Evolutionary conservation across 2,888 invertebrate species (phyloP).

Genomic region (Atrina japonica): DNA sequence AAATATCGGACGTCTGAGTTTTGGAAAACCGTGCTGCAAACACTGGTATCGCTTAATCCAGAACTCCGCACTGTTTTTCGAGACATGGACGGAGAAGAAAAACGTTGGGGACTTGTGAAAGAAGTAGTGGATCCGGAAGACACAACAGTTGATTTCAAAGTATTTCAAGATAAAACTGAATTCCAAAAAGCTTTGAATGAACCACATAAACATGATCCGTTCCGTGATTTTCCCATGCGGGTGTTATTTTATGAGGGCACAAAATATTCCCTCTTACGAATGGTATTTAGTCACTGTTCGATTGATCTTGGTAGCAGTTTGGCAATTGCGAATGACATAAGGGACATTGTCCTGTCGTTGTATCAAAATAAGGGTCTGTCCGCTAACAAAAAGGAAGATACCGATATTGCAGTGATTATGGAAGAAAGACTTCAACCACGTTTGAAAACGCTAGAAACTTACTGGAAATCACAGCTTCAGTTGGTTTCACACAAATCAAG

Average conservation of each 20-base stretch:
- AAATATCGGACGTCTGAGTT: conserved; percentile 10
- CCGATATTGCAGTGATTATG: neutral
- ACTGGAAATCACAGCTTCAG: conserved; percentile 2
- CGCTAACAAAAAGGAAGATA: neutral
- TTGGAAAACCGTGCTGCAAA: conserved; percentile 44
- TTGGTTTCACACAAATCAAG: neutral
- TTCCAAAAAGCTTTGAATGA: too few species aligned
- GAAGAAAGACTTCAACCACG: neutral
- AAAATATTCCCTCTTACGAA: neutral
- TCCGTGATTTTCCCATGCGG: neutral
- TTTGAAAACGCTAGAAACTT: neutral
- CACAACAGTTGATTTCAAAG: neutral
- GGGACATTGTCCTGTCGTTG: neutral
- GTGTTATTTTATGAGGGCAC: neutral
- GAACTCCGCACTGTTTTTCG: conserved; percentile 43
- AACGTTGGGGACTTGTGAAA: conserved; percentile 9
- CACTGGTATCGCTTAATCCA: conserved; percentile 37
- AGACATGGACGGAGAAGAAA: conserved; percentile 22
- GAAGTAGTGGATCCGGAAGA: neutral
- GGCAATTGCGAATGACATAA: neutral
- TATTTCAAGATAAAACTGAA: neutral
- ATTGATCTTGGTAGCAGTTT: conserved; percentile 2
- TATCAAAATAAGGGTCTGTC: neutral
- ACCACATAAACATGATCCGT: neutral
- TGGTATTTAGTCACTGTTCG: conserved; percentile 7